These are phyloP conservation scores for Agrilus cyanescens DNA, from an alignment of 2,888 invertebrate genomes.

Conservation along the genomic window DNA sequence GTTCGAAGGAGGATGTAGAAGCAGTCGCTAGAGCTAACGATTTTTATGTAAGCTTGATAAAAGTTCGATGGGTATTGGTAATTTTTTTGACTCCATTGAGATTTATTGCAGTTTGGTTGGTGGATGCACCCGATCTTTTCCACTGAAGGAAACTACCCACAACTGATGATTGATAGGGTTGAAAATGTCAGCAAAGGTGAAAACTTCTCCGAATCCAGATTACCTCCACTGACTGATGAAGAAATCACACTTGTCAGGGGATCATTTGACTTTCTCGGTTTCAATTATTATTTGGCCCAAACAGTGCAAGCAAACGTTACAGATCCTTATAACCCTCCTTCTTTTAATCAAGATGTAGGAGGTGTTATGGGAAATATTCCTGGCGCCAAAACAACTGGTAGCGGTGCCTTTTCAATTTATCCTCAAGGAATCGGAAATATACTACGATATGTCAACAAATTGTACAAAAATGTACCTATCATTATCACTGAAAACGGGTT, in stretches of 20 bases:
- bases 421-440: constrained; percentile 49
- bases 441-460: constrained; percentile 36
- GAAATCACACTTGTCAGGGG: constrained; percentile 37
- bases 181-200: constrained; percentile 33
- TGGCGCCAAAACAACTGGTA: constrained; percentile 40
- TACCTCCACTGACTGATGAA: constrained; percentile 34
- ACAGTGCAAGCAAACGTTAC: constrained; percentile 29
- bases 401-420: constrained; percentile 42
- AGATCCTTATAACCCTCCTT: constrained; percentile 31
- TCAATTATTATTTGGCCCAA: constrained; percentile 50
- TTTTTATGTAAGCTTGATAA: constrained; percentile 37
- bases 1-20: constrained; percentile 36
- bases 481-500: constrained; percentile 50
- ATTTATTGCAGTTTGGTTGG: constrained; percentile 35
- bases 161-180: constrained; percentile 36
- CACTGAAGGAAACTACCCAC: constrained; percentile 39
- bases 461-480: constrained; percentile 40
- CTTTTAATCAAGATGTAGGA: constrained; percentile 36
- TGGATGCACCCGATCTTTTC: constrained; percentile 38
- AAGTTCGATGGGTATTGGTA: not conserved
- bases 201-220: constrained; percentile 33
- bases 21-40: constrained; percentile 44
- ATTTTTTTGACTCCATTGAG: not conserved
- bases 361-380: constrained; percentile 32
- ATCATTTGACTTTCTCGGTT: constrained; percentile 51